phyloP scores from a whole-genome alignment of 2,113 vertebrate genomes.

The Oceanites oceanicus region DNA sequence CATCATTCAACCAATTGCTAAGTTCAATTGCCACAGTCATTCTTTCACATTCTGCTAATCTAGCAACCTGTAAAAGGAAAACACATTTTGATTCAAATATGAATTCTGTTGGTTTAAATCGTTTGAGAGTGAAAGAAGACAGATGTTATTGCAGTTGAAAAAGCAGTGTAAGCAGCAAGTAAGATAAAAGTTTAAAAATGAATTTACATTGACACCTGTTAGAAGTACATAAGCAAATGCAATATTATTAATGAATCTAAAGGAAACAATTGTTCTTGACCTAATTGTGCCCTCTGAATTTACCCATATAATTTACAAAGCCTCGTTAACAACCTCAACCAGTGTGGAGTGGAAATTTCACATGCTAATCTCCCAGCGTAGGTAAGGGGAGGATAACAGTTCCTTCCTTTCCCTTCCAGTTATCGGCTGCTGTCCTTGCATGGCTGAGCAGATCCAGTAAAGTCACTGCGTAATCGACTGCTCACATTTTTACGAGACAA shows the following conservation, averaged over 20 bases:
- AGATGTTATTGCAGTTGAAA: neutral
- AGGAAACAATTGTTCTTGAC: neutral
- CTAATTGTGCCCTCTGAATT: neutral
- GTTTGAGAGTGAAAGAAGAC: neutral
- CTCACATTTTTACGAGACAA: neutral
- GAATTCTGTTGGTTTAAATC: neutral
- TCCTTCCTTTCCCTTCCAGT: neutral
- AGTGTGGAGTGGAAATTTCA: neutral
- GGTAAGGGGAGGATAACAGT: neutral
- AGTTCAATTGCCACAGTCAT: constrained; percentile 87
- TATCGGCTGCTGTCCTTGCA: neutral
- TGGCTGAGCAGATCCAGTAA: neutral
- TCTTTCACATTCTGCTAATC: constrained; percentile 86
- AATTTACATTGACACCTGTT: neutral
- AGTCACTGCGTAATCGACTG: neutral
- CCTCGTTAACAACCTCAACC: neutral
- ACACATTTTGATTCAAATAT: neutral
- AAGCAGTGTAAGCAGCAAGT: neutral
- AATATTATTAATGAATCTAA: neutral
- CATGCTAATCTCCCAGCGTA: neutral
- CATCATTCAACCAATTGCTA: constrained; percentile 83
- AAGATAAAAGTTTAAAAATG: neutral
- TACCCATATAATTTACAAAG: neutral
- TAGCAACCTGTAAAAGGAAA: constrained; percentile 77
- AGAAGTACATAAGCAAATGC: neutral